A percentile compares a stretch with the other conserved stretches of the same genome.
phyloP scores from a whole-genome alignment of 2,113 vertebrate species.

The cattle (Bos taurus) region DNA sequence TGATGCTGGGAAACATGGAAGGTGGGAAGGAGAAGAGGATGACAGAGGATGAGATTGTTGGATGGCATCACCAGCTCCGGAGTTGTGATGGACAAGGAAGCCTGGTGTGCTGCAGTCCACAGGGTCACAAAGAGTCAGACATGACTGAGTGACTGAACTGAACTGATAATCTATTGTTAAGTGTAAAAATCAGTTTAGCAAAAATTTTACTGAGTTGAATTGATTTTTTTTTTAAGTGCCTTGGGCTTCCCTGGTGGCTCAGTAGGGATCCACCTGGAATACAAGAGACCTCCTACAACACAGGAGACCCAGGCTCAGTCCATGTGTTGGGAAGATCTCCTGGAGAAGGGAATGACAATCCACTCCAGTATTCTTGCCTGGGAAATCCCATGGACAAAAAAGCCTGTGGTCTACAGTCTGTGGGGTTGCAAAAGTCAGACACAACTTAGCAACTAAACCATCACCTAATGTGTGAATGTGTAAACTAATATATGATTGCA shows the following conservation, averaged over 20 bases:
- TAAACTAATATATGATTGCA: background rate
- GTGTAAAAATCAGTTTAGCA: background rate
- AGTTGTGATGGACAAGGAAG: background rate
- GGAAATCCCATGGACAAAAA: too few relatives aligned
- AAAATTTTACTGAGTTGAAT: background rate
- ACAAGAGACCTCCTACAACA: too few relatives aligned
- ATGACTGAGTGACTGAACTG: background rate
- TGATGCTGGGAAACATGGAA: background rate
- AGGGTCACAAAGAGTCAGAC: background rate
- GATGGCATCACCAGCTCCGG: background rate
- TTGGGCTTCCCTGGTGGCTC: background rate
- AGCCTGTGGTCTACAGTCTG: too few relatives aligned
- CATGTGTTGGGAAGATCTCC: too few relatives aligned
- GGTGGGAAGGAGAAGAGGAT: fast-evolving
- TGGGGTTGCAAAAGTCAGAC: too few relatives aligned
- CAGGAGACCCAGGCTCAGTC: too few relatives aligned
- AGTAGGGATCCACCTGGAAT: background rate
- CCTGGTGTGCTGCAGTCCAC: background rate
- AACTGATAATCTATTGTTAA: background rate
- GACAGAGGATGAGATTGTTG: background rate
- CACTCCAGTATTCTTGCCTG: too few relatives aligned
- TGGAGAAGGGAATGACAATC: too few relatives aligned
- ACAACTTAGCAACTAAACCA: too few relatives aligned
- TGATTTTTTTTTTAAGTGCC: background rate
- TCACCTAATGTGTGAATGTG: background rate